Conservation (phyloP, 2,888 invertebrate species). For the Agonum fuliginosum region DNA sequence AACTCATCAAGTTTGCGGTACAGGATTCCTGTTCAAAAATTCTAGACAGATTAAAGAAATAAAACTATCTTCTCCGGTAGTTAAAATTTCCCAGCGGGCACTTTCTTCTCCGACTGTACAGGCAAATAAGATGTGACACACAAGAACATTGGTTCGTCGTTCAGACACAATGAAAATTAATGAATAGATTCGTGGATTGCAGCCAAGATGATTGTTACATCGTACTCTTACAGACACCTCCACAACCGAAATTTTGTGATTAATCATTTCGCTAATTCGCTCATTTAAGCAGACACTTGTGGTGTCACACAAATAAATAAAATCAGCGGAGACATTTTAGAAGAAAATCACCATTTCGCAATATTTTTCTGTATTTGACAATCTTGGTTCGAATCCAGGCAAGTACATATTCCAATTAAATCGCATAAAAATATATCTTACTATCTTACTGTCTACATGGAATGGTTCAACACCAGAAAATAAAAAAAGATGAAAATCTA, state of each 20-base stretch:
- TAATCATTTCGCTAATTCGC: slow-evolving; percentile 34
- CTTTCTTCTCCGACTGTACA: slow-evolving; percentile 30
- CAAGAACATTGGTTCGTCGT: slow-evolving; percentile 42
- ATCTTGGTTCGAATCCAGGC: no score
- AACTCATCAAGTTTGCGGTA: no score
- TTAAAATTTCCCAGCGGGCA: slow-evolving; percentile 13
- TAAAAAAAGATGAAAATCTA: no score
- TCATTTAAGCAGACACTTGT: slow-evolving; percentile 34
- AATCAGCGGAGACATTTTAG: slow-evolving; percentile 2
- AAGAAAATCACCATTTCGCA: no score
- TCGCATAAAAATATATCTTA: no score
- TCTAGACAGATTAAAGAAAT: slow-evolving; percentile 21
- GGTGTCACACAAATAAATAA: slow-evolving; percentile 19
- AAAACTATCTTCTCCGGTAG: slow-evolving; percentile 11
- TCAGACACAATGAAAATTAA: slow-evolving; percentile 43
- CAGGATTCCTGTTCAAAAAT: no score
- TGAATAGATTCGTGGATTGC: slow-evolving; percentile 43
- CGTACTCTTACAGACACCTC: slow-evolving; percentile 38
- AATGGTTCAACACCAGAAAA: no score
- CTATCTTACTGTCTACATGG: no score
- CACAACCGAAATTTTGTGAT: slow-evolving; percentile 46
- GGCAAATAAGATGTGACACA: slow-evolving; percentile 38
- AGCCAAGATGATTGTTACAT: slow-evolving; percentile 43
- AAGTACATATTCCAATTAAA: no score
- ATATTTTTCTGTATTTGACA: background rate